These are phyloP conservation scores for Eupsilia transversa DNA, from an alignment of 2,888 invertebrate species.

Conservation along the genomic window DNA sequence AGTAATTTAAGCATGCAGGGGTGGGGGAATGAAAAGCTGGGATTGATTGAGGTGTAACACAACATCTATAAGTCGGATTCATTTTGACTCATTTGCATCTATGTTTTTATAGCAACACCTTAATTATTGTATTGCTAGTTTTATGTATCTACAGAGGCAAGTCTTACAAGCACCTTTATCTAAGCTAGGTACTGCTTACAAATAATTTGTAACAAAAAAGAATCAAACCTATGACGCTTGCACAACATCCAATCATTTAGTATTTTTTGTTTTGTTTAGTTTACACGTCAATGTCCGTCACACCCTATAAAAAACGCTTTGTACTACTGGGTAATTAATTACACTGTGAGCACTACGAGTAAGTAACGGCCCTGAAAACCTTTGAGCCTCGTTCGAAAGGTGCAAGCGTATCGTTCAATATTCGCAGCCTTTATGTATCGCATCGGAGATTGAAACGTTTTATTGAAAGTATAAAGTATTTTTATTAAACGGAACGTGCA, in stretches of 20 bases:
- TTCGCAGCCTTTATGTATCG: conserved; percentile 32
- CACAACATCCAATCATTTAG: too few species aligned
- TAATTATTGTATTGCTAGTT: background rate
- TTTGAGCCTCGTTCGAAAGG: conserved; percentile 5
- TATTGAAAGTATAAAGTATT: conserved; percentile 37
- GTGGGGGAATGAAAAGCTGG: background rate
- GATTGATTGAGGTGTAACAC: conserved; percentile 10
- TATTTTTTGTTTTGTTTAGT: too few species aligned
- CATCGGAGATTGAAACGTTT: conserved; percentile 30
- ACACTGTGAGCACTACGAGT: background rate
- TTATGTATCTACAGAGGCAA: background rate
- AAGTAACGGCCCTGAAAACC: conserved; percentile 11
- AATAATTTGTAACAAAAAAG: background rate
- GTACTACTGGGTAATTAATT: background rate
- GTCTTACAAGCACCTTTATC: background rate
- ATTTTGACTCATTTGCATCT: background rate
- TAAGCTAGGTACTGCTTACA: background rate
- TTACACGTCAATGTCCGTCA: too few species aligned
- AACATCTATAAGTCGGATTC: conserved; percentile 8
- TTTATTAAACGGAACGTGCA: conserved; percentile 32
- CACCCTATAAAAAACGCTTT: background rate
- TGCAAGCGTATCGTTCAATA: conserved; percentile 31
- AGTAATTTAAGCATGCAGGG: conserved; percentile 22
- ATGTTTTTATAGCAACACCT: background rate
- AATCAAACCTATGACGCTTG: background rate